phyloP scores from a whole-genome alignment of 2,797 vertebrate species.

The Leptatherina wallacei region DNA sequence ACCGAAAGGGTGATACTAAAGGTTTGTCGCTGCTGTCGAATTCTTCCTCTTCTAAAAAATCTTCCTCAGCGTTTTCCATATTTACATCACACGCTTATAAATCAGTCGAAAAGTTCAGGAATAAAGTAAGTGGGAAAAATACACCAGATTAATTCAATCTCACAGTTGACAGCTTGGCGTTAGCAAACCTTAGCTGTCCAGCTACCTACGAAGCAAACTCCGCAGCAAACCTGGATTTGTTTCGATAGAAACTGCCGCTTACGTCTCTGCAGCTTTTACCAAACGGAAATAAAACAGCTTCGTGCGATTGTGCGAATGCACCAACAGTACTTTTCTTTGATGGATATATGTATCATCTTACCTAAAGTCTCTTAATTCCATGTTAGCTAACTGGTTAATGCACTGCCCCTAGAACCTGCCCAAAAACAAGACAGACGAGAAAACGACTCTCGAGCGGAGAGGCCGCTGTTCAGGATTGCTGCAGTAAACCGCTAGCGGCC shows the following conservation, averaged over 20 bases:
- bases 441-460: constrained; percentile 23
- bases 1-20: constrained; percentile 43
- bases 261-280: constrained; percentile 2
- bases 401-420: constrained; percentile 73
- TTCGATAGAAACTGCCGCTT: constrained; percentile 3
- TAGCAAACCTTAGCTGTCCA: constrained; percentile 30
- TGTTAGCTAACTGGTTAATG: constrained; percentile 25
- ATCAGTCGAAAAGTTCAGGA: neutral
- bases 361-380: constrained; percentile 38
- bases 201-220: constrained; percentile 40
- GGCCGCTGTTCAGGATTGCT: neutral
- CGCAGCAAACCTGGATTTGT: constrained; percentile 12
- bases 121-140: neutral
- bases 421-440: constrained; percentile 60
- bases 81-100: neutral
- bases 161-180: constrained; percentile 1
- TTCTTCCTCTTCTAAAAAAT: constrained; percentile 54
- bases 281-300: neutral
- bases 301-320: neutral
- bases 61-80: constrained; percentile 68
- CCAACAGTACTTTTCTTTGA: constrained; percentile 9
- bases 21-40: constrained; percentile 24
- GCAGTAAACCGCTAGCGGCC: constrained; percentile 34
- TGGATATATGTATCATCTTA: constrained; percentile 53
- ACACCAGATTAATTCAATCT: neutral